phyloP scores from a whole-genome alignment of 2,888 invertebrate species.

The Pyrrhopygopsis socrates region DNA sequence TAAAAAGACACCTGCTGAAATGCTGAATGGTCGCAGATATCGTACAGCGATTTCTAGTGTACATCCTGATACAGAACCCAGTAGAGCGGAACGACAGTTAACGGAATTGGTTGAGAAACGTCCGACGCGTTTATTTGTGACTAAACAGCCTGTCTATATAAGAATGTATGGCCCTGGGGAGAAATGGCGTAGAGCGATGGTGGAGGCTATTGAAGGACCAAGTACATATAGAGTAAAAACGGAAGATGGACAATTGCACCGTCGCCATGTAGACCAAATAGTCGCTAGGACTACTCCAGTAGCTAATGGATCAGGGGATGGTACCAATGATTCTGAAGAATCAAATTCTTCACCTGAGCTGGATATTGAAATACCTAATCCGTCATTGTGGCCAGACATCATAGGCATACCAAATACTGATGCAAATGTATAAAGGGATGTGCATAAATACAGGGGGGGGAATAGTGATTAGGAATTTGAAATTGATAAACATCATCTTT shows the following conservation, averaged over 20 bases:
- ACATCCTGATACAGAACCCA: constrained; percentile 24
- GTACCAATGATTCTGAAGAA: background rate
- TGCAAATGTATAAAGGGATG: too few species aligned
- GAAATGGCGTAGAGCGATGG: background rate
- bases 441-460: too few species aligned
- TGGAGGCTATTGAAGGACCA: background rate
- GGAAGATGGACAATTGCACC: constrained; percentile 21
- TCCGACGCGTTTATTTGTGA: background rate
- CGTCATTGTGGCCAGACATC: background rate
- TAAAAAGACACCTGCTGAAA: constrained; percentile 68
- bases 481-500: background rate
- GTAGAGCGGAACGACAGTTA: background rate
- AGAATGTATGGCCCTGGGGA: background rate
- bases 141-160: background rate
- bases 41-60: constrained; percentile 20
- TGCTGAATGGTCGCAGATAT: constrained; percentile 45
- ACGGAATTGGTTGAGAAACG: background rate
- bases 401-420: background rate
- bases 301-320: background rate
- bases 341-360: background rate
- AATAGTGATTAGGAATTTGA: background rate
- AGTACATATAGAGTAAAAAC: constrained; percentile 27
- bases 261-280: constrained; percentile 30
- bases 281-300: background rate
- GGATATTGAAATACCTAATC: background rate